These are phyloP conservation scores for Pseudopleuronectes americanus DNA, from an alignment of 2,797 vertebrate species.

Conservation along the genomic window DNA sequence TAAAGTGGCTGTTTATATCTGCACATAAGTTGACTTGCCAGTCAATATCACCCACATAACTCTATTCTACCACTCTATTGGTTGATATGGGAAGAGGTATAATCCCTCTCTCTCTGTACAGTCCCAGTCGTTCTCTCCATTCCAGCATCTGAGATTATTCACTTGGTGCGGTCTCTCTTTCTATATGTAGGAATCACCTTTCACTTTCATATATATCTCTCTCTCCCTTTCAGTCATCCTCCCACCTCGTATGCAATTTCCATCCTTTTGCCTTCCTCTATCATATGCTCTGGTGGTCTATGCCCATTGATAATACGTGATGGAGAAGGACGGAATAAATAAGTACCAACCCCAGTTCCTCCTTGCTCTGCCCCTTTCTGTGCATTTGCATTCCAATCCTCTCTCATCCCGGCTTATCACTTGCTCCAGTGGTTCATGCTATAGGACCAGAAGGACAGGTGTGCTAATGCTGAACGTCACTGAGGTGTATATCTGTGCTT, in stretches of 20 bases:
- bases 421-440: conserved; percentile 70
- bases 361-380: conserved; percentile 34
- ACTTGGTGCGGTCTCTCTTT: conserved; percentile 17
- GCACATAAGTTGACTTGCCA: conserved; percentile 39
- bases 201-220: conserved; percentile 14
- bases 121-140: conserved; percentile 6
- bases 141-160: conserved; percentile 33
- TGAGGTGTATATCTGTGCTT: conserved; percentile 38
- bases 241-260: conserved; percentile 17
- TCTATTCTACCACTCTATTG: conserved; percentile 20
- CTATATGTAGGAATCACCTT: conserved; percentile 30
- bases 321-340: conserved; percentile 50
- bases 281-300: conserved; percentile 74
- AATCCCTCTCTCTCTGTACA: conserved; percentile 28
- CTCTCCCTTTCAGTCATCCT: conserved; percentile 27
- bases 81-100: conserved; percentile 34
- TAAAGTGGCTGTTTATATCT: conserved; percentile 37
- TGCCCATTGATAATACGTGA: conserved; percentile 56
- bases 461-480: conserved; percentile 37
- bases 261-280: conserved; percentile 39
- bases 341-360: conserved; percentile 27
- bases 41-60: conserved; percentile 36
- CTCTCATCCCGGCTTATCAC: conserved; percentile 66
- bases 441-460: conserved; percentile 51
- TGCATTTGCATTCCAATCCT: conserved; percentile 43